These are phyloP conservation scores for Stenurella melanura DNA, from an alignment of 2,888 invertebrate species.

Conservation along the genomic window DNA sequence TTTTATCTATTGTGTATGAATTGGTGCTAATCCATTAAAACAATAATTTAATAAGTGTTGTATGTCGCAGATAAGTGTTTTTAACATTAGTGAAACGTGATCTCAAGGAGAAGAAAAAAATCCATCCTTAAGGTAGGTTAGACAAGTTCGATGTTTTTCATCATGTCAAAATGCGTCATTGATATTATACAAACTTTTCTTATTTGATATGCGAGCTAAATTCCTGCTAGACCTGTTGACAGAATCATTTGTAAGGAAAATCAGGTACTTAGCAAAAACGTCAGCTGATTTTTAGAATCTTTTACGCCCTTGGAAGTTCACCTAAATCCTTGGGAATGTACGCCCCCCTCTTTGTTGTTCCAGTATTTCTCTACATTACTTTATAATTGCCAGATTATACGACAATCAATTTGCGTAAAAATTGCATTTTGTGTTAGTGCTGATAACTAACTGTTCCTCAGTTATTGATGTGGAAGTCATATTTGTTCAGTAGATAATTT, in stretches of 20 bases:
- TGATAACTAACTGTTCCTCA: constrained; percentile 23
- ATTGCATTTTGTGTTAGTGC: constrained; percentile 22
- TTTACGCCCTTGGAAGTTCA: constrained; percentile 60
- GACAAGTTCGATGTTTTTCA: constrained; percentile 68
- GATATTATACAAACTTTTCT: constrained; percentile 57
- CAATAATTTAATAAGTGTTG: constrained; percentile 57
- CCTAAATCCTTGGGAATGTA: constrained; percentile 52
- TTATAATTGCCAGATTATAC: constrained; percentile 41
- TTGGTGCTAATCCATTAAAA: constrained; percentile 61
- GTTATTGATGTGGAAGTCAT: constrained; percentile 22
- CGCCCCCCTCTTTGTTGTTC: constrained; percentile 63
- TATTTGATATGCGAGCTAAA: constrained; percentile 48
- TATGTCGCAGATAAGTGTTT: constrained; percentile 63
- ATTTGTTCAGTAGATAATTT: constrained; percentile 43
- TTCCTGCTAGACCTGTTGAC: constrained; percentile 59
- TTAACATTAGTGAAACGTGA: constrained; percentile 61
- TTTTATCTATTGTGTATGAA: constrained; percentile 64
- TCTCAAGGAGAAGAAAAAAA: constrained; percentile 52
- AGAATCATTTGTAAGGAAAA: constrained; percentile 49
- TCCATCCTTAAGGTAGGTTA: constrained; percentile 69
- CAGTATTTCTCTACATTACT: constrained; percentile 41
- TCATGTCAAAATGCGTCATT: constrained; percentile 72
- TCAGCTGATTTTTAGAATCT: constrained; percentile 56
- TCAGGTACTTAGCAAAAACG: constrained; percentile 45
- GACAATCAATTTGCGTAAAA: constrained; percentile 38